These are phyloP conservation scores for Hydrolagus colliei DNA, from an alignment of 2,797 vertebrate genomes.

Conservation along the genomic window DNA sequence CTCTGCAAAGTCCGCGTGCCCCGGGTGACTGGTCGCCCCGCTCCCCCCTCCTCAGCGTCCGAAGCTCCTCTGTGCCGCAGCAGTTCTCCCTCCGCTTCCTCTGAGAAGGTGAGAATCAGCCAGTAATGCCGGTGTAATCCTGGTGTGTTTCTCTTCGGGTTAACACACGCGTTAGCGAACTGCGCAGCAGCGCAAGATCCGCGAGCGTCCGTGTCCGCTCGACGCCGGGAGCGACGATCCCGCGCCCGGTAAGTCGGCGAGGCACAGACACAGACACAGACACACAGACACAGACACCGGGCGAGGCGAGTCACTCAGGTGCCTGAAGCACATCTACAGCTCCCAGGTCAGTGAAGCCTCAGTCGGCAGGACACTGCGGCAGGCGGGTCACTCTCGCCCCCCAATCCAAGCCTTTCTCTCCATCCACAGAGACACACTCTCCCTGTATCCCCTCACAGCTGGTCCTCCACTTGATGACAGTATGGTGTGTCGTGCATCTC, in stretches of 20 bases:
- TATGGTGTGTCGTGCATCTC: conserved; percentile 25
- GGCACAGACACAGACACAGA: no score
- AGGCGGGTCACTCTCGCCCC: conserved; percentile 46
- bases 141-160: no score
- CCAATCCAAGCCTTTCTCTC: conserved; percentile 40
- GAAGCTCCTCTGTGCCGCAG: no score
- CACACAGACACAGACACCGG: no score
- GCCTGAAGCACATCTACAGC: background rate
- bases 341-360: conserved; percentile 39
- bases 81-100: no score
- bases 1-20: no score
- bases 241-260: background rate
- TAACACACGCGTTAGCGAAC: no score
- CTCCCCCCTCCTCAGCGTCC: no score
- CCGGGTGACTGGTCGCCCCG: no score
- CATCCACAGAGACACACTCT: conserved; percentile 24
- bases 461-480: conserved; percentile 35
- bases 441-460: conserved; percentile 12
- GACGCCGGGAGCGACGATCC: background rate
- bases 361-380: conserved; percentile 66
- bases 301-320: no score
- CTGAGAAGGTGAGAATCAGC: no score
- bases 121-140: no score
- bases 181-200: background rate
- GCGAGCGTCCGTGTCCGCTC: background rate